Evolutionary conservation across 2,888 invertebrate species (phyloP), one percentile per base, ranked within the genome.

Genomic region (Pseudococcus jackbeardsleyi): DNA sequence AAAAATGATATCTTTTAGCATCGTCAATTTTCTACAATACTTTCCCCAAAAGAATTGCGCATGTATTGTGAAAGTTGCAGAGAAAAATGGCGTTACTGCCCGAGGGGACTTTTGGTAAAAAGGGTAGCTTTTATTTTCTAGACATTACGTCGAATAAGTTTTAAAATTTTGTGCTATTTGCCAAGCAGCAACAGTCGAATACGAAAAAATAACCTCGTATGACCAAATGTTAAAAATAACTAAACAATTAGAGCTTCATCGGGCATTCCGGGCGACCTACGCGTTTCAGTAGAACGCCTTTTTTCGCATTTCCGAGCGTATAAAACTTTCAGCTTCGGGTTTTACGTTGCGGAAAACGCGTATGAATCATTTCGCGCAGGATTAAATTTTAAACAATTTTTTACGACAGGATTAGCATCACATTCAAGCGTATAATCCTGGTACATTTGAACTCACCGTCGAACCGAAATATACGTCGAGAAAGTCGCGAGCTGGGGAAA

Each of bases 321-420:
- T 26, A 72, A 33, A 72, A 72, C 33, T 72, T 72, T 72, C 17
- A 15, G 72, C 33, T 42, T 9, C 17, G 33, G 72, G 33, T 72
- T 72, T 72, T 17, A 15, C 72, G 33, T 72, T 33, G 33, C 72
- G 33, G 72, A 72, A 72, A 72, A 72, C 33, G 72, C 33, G 72
- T 72, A 72, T 72, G 72, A 72, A 72, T 72, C 33, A 72, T 72
- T 72, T 72, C 33, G 72, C 72, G 72, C 33, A 15, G 72, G 72
- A 72, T 72, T 72, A 72, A 72, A 72, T 72, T 72, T 42, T 33
- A 33, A 72, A 72, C 72, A 72, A 72, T 72, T 72, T 72, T 72
- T 72, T 72, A 72, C 72, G 72, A 72, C 72, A 33, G 72, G 72
- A 72, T 72, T 72, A 72, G 72, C 39, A 72, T 72, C 72, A 72